phyloP scores from a whole-genome alignment of 2,113 vertebrate species.

The Nesoenas mayeri region DNA sequence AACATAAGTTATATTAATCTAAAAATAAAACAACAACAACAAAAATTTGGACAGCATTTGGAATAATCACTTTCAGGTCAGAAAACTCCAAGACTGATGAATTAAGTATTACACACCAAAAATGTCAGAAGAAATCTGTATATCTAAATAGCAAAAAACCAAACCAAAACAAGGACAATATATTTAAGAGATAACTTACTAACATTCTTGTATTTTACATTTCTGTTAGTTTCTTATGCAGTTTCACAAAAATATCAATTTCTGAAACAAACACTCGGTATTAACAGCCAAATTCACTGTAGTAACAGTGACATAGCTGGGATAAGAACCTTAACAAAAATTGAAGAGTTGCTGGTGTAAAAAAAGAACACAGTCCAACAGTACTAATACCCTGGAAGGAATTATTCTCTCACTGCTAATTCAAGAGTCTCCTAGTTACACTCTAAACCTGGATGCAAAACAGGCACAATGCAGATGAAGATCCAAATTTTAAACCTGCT shows the following conservation, averaged over 20 bases:
- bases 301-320: background rate
- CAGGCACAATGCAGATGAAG: background rate
- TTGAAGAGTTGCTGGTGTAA: background rate
- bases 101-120: background rate
- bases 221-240: background rate
- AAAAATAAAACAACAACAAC: background rate
- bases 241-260: background rate
- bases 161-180: background rate
- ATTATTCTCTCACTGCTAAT: constrained; percentile 6
- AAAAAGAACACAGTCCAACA: background rate
- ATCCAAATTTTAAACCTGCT: background rate
- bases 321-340: constrained; percentile 3
- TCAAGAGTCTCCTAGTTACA: constrained; percentile 6
- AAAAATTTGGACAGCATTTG: background rate
- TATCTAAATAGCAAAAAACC: background rate
- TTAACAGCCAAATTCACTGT: background rate
- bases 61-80: background rate
- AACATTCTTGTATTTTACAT: background rate
- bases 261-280: background rate
- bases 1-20: background rate
- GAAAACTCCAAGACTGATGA: background rate
- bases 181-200: background rate
- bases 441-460: constrained; percentile 7
- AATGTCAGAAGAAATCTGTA: background rate
- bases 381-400: constrained; percentile 1